Base-by-base conservation (phyloP, 2,797 vertebrate species). In the Lithobates pipiens region DNA sequence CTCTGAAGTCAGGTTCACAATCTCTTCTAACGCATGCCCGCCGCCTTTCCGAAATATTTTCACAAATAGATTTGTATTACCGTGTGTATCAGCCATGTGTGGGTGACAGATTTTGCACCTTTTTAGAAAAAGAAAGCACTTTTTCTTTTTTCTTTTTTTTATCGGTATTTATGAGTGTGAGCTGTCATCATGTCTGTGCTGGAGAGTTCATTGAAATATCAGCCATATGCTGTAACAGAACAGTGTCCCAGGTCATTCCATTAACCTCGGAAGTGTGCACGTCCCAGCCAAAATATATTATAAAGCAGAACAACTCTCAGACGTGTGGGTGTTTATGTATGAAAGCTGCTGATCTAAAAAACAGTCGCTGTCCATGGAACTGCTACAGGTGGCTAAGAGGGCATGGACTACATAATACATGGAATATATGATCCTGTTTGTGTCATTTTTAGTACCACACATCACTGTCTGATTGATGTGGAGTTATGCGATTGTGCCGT, bases 321-420 rank as follows among this genome's bases (percentile, higher is more conserved):
- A 79, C 39, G 21, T 46, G 77, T 25, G 63, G 76, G n/a, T 67
- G 63, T 27, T 65, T 65, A 46, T 44, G 39, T 16, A 65, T 27
- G 21, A 29, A 67, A 39, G 9, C n/a, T 5, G 16, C 15, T 68
- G 36, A 79, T 68, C 67, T 68, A 6, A 44, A 78, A 78, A 68
- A 11, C 61, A 78, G 36, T 78, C 11, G 36, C 21, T 68, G 34
- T 44, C 25, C 18, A 61, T 68, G 3, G 32, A 79, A 11, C 16
- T 11, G 39, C 39, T 39, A 25, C 61, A 65, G 61, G 61, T 65
- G 61, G 61, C 61, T 65, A 11, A 23, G n/a, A 65, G 61, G 61
- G 61, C 61, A 65, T 18, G 50, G 50, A 2, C 50, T 54, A 18
- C 16, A 50, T 15, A 15, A 50, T 50, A 50, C 13, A 18, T 18